Evolutionary conservation across 2,888 invertebrate genomes (phyloP), one percentile per base, ranked within the genome.

Genomic region (Tipula confusa): DNA sequence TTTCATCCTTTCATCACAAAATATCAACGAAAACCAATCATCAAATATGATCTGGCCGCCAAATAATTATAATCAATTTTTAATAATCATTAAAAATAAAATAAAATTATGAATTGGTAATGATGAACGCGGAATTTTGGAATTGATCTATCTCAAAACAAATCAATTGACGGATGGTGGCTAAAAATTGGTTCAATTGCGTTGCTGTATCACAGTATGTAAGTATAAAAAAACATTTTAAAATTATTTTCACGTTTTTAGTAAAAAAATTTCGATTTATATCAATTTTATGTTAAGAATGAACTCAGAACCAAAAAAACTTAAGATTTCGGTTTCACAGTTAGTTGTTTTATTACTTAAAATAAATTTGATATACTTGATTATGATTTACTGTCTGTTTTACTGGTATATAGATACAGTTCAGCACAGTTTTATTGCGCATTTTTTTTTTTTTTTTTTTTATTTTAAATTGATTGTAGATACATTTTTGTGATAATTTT

Each of bases 401-500:
- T 64, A 24, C 24, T 64, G 64, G 64, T 64, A 64, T n/a, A n/a
- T 64, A 64, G 64, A 24, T 64, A 64, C 24, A 24, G 64, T 64
- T 64, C 64, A 3, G 24, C 64, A 64, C 64, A 64, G 24, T 64
- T 24, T 24, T 64, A 24, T 64, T 64, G 64, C 9, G 7, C 64
- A n/a, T 3, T 18, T 24, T 64, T 18, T 18, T 64, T 43, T 4
- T 18, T 64, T 18, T 9, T 38, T 64, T 4, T 18, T 64, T 18
- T 9, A 13, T 64, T 24, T 24, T 64, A 64, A 64, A 64, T 64
- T 64, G 64, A 64, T 64, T 64, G 64, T 64, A 64, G 64, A 64
- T 64, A 64, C 64, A 64, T 64, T 64, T 64, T 64, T 64, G 64
- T 24, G 64, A 64, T 64, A 64, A 64, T 64, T 64, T 64, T 64